phyloP scores from a whole-genome alignment of 2,888 invertebrate genomes.

The Drosophila yooni region DNA sequence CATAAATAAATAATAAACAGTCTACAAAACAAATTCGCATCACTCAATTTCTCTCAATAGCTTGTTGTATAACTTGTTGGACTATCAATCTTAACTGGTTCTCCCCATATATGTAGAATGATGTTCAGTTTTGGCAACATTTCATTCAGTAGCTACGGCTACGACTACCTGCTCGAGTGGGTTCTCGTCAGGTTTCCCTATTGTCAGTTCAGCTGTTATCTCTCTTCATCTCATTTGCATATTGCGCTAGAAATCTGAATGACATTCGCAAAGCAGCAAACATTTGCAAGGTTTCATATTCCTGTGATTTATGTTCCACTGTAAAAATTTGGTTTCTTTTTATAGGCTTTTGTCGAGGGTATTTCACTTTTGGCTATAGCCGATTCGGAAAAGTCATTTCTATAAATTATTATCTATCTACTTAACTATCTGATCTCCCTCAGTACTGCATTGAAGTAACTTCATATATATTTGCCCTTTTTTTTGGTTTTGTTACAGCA shows the following conservation, averaged over 20 bases:
- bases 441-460: neutral
- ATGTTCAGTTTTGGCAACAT: constrained; percentile 5
- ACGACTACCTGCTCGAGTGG: constrained; percentile 28
- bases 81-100: constrained; percentile 15
- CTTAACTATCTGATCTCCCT: neutral
- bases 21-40: constrained; percentile 14
- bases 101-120: constrained; percentile 1
- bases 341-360: neutral
- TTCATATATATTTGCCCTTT: neutral
- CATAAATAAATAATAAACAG: neutral
- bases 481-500: neutral
- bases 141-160: constrained; percentile 20
- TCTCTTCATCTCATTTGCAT: constrained; percentile 10
- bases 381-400: neutral
- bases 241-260: neutral
- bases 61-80: constrained; percentile 14
- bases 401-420: neutral
- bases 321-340: neutral
- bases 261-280: constrained; percentile 7
- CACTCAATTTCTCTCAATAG: constrained; percentile 18
- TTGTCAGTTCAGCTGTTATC: neutral
- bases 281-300: constrained; percentile 4
- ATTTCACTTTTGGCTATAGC: neutral
- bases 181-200: constrained; percentile 32
- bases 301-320: constrained; percentile 4